Percentiles rank a stretch among this genome's conserved stretches.
Evolutionary conservation across 2,888 invertebrate genomes (phyloP).

Genomic region (Myathropa florea): DNA sequence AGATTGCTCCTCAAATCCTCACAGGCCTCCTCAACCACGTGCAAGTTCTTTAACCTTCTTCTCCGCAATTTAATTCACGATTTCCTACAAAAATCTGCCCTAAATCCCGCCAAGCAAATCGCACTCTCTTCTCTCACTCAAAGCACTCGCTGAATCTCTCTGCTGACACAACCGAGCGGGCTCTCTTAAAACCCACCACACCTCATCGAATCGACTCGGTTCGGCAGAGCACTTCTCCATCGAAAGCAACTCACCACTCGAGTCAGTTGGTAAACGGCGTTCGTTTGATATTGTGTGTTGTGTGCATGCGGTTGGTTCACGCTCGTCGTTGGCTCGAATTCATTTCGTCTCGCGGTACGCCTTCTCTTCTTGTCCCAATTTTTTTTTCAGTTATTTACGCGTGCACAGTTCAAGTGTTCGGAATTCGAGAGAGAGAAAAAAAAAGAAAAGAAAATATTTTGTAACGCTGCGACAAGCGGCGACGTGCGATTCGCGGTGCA

Average conservation of each 20-base stretch:
- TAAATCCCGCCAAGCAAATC: not conserved
- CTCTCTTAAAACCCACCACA: not conserved
- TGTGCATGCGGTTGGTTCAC: not conserved
- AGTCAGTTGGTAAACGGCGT: slow-evolving; percentile 49
- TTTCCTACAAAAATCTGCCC: not conserved
- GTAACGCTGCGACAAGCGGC: not conserved
- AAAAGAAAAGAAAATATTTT: not conserved
- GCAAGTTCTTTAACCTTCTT: too few species aligned
- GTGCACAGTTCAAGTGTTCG: not conserved
- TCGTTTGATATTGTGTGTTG: slow-evolving; percentile 8
- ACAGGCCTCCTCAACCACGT: too few species aligned
- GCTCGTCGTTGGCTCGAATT: slow-evolving; percentile 16
- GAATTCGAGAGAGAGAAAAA: not conserved
- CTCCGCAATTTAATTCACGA: too few species aligned
- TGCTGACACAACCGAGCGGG: not conserved
- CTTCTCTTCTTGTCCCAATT: not conserved
- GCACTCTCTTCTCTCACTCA: not conserved
- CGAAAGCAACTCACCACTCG: slow-evolving; percentile 22
- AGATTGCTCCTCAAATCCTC: too few species aligned
- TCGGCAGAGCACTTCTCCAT: not conserved
- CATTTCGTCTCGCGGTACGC: not conserved
- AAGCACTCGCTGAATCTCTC: not conserved
- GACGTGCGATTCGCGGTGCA: slow-evolving; percentile 16
- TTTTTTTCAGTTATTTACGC: slow-evolving; percentile 11
- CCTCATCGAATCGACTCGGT: not conserved